Percentiles rank a stretch among this genome's conserved stretches.
Evolutionary conservation across 2,797 vertebrate species (phyloP).

Genomic region (Gymnothorax javanicus): DNA sequence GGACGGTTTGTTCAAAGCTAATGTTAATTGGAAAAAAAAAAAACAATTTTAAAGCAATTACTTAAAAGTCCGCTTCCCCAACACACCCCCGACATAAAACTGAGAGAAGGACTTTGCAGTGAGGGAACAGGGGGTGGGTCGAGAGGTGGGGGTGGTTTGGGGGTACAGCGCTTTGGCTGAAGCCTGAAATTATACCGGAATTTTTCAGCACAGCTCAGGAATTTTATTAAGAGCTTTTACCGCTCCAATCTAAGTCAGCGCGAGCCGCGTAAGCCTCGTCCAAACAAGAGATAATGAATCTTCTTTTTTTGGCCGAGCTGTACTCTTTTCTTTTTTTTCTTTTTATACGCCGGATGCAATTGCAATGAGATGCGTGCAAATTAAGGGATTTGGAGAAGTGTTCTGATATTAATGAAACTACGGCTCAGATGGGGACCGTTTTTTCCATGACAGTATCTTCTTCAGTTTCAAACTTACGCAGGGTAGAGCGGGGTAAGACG

Average conservation of each 20-base stretch:
- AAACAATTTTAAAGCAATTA: neutral
- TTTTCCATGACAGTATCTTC: neutral
- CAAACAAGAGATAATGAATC: conserved; percentile 81
- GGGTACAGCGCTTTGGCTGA: conserved; percentile 20
- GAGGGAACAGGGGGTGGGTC: neutral
- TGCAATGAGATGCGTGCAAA: conserved; percentile 63
- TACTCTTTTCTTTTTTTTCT: conserved; percentile 10
- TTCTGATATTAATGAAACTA: conserved; percentile 66
- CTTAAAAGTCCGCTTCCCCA: neutral
- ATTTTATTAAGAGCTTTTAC: conserved; percentile 78
- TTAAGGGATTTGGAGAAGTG: conserved; percentile 77
- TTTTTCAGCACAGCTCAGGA: conserved; percentile 65
- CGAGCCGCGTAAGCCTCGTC: conserved; percentile 76
- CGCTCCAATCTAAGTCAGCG: conserved; percentile 66
- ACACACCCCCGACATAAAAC: neutral
- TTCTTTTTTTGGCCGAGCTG: conserved; percentile 58
- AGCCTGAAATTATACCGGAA: conserved; percentile 65
- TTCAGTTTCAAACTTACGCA: neutral
- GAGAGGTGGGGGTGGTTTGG: conserved; percentile 28
- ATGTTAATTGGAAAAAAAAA: too few relatives aligned
- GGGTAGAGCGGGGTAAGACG: too few relatives aligned
- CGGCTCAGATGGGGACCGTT: conserved; percentile 47
- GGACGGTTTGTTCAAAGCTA: too few relatives aligned
- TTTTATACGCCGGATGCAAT: conserved; percentile 34
- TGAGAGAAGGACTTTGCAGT: neutral